A percentile compares a stretch with the other conserved stretches of the same genome.
These are phyloP conservation scores for Phrynocephalus versicolor DNA, from an alignment of 2,113 vertebrate species.

Conservation along the genomic window DNA sequence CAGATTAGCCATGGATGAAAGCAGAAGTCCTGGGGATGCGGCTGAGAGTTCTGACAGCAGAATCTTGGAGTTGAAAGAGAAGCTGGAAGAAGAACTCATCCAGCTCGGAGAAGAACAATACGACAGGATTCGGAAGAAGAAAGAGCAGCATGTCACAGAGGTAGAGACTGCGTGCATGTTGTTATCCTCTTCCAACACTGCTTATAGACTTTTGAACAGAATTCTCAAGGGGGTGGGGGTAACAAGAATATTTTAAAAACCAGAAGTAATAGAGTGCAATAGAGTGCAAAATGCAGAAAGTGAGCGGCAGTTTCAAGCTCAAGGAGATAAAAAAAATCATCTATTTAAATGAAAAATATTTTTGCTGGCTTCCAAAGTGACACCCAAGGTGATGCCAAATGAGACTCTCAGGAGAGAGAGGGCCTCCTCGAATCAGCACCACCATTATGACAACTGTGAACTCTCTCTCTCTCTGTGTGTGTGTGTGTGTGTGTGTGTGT, in stretches of 20 bases:
- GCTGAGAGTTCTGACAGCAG: slow-evolving; percentile 36
- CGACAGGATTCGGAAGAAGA: slow-evolving; percentile 81
- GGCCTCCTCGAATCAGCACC: no score
- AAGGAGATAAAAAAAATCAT: background rate
- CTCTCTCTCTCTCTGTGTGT: background rate
- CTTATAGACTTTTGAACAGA: background rate
- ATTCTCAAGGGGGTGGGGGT: background rate
- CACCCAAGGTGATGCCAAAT: background rate
- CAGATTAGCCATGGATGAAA: slow-evolving; percentile 54
- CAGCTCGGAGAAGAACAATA: slow-evolving; percentile 78
- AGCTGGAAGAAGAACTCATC: slow-evolving; percentile 82
- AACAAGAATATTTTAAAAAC: background rate
- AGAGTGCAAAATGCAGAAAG: background rate
- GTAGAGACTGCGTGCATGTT: slow-evolving; percentile 59
- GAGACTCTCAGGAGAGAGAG: no score
- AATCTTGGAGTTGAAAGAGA: slow-evolving; percentile 78
- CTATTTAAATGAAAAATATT: no score
- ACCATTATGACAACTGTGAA: no score
- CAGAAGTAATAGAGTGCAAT: background rate
- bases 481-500: no score
- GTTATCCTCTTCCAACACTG: background rate
- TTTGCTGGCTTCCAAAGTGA: no score
- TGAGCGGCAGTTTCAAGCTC: background rate
- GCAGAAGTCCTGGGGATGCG: slow-evolving; percentile 20
- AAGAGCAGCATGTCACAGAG: slow-evolving; percentile 85